Evolutionary conservation across 2,113 vertebrate species (phyloP), one percentile per base, ranked within the genome.

Genomic region (Semicossyphus pulcher): DNA sequence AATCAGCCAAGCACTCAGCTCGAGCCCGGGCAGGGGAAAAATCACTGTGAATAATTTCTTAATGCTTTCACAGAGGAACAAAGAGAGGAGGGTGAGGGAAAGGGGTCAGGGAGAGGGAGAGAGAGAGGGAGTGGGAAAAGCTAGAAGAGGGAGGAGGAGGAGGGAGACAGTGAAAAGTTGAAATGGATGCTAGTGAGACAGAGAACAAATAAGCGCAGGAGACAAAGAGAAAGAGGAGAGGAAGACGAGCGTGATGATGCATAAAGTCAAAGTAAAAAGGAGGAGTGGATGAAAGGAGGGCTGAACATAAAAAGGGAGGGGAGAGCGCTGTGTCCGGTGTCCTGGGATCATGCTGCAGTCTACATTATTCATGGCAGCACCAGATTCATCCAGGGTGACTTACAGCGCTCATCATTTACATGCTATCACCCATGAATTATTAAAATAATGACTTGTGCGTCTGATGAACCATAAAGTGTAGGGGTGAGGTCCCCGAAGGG

Each of bases 351-450:
- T 64, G 54, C 76, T 25, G 53, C 52, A 72, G 32, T 71, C 74
- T 90, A n/a, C 83, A 92, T 90, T 86, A 92, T 92, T 92, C 85
- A 92, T 92, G 25, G 26, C 47, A 49, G 72, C 73, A 52, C 10
- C 66, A 71, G 34, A 86, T 80, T 85, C 64, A 83, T 84, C 68
- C 75, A 71, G 79, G 80, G 68, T 89, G 89, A 91, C 87, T 91
- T 88, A 82, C 80, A 68, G 45, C 39, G 56, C 74, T 88, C 72
- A 86, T 88, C 87, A 89, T 84, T 86, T 90, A 78, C 86, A 83
- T 84, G 77, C 65, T 53, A 78, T 86, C 76, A 10, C 54, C 25
- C 26, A 90, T 90, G 83, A 92, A 90, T 87, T 88, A 90, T 91
- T 92, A 31, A 91, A 81, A 83, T 57, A 72, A 71, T 58, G 59